Evolutionary conservation across 2,888 invertebrate species (phyloP).

Genomic region (Tuta absoluta): DNA sequence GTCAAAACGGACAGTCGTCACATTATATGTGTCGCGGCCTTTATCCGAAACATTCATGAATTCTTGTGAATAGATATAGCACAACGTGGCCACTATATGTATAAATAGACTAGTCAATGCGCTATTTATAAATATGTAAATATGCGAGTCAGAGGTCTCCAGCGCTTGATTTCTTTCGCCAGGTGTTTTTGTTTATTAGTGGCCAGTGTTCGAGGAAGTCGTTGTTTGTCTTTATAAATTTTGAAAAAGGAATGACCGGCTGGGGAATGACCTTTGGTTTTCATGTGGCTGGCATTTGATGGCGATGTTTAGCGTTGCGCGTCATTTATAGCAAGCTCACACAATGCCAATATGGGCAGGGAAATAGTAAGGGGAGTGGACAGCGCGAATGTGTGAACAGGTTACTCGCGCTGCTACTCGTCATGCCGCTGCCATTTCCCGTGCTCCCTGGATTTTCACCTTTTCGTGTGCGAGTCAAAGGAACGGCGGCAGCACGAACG

Average conservation of each 20-base stretch:
- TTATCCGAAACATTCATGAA: neutral
- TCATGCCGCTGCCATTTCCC: too few species aligned
- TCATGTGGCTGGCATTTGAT: neutral
- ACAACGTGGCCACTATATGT: neutral
- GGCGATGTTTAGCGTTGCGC: neutral
- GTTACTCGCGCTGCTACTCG: too few species aligned
- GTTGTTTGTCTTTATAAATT: neutral
- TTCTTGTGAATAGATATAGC: neutral
- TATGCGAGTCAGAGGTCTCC: slow-evolving; percentile 13
- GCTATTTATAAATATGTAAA: slow-evolving; percentile 5
- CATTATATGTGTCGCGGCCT: neutral
- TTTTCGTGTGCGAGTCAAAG: too few species aligned
- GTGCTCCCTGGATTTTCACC: too few species aligned
- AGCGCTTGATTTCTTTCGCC: slow-evolving; percentile 2
- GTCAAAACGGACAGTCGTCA: neutral
- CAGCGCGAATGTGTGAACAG: too few species aligned
- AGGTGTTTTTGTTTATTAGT: neutral
- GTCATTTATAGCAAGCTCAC: neutral
- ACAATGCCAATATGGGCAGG: too few species aligned
- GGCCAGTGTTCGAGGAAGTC: neutral
- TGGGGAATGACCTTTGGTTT: neutral
- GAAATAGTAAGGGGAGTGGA: too few species aligned
- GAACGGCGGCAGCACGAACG: too few species aligned
- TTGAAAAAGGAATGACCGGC: too few species aligned
- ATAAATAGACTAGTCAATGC: slow-evolving; percentile 6